A percentile compares a stretch with the other conserved stretches of the same genome.
phyloP scores from a whole-genome alignment of 2,797 vertebrate genomes.

The Toxotes lorentzi region DNA sequence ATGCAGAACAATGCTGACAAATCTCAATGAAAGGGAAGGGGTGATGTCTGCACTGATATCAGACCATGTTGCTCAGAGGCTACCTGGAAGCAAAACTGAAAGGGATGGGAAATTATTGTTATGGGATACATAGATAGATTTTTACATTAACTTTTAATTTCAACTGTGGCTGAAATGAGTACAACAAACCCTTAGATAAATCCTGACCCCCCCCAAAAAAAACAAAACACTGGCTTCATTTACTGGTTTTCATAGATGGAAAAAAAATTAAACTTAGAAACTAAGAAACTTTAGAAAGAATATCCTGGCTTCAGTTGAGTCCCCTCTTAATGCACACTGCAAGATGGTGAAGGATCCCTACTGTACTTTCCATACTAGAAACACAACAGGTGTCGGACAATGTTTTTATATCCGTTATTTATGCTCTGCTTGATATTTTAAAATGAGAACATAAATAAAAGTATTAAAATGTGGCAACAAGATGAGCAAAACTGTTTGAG shows the following conservation, averaged over 20 bases:
- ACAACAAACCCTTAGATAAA: too few species aligned
- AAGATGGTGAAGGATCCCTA: background rate
- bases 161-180: too few species aligned
- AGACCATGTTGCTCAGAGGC: slow-evolving; percentile 15
- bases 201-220: too few species aligned
- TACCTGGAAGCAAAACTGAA: slow-evolving; percentile 3
- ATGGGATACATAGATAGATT: too few species aligned
- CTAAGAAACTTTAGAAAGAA: too few species aligned
- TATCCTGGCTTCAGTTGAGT: too few species aligned
- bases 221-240: too few species aligned
- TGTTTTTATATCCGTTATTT: slow-evolving; percentile 4
- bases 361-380: background rate
- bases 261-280: too few species aligned
- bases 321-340: background rate
- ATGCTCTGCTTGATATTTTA: slow-evolving; percentile 22
- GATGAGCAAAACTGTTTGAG: background rate
- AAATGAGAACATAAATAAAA: slow-evolving; percentile 16
- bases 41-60: slow-evolving; percentile 36
- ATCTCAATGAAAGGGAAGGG: slow-evolving; percentile 37
- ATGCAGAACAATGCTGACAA: slow-evolving; percentile 54
- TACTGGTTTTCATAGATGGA: too few species aligned
- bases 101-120: background rate
- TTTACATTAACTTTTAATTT: too few species aligned
- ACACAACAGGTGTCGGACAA: background rate
- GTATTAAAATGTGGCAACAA: background rate